These are phyloP conservation scores for Cercopithecus mitis DNA, from an alignment of 2,797 vertebrate genomes.

Conservation along the genomic window DNA sequence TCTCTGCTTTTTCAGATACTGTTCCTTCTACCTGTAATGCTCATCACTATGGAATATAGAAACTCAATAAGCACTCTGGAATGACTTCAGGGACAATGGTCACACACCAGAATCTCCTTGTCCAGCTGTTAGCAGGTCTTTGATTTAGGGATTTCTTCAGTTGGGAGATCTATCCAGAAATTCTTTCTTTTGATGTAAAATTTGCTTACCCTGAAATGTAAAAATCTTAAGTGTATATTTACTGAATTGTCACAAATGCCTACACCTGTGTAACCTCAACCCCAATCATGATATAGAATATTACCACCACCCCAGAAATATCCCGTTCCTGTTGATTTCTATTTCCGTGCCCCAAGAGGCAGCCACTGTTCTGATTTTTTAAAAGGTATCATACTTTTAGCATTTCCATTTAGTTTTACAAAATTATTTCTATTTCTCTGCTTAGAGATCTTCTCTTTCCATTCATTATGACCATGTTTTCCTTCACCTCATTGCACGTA, in stretches of 20 bases:
- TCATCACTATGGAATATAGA: neutral
- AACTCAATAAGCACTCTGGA: neutral
- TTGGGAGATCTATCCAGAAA: neutral
- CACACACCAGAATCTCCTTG: neutral
- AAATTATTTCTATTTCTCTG: slow-evolving; percentile 9
- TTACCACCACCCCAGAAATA: neutral
- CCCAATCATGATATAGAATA: neutral
- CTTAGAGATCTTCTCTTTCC: neutral
- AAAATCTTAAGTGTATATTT: neutral
- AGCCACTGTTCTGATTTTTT: neutral
- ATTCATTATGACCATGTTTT: neutral
- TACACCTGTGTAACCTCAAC: neutral
- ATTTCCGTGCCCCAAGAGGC: neutral
- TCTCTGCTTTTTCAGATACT: neutral
- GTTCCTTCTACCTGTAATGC: neutral
- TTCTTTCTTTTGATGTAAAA: neutral
- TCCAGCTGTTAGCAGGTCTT: neutral
- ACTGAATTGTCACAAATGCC: neutral
- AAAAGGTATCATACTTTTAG: neutral
- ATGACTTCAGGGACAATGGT: neutral
- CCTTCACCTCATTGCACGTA: neutral
- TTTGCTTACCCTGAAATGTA: neutral
- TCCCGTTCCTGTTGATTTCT: neutral
- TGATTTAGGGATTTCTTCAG: neutral
- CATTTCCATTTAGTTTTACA: neutral